These are phyloP conservation scores for Ictalurus furcatus DNA, from an alignment of 2,113 vertebrate genomes.

Conservation along the genomic window DNA sequence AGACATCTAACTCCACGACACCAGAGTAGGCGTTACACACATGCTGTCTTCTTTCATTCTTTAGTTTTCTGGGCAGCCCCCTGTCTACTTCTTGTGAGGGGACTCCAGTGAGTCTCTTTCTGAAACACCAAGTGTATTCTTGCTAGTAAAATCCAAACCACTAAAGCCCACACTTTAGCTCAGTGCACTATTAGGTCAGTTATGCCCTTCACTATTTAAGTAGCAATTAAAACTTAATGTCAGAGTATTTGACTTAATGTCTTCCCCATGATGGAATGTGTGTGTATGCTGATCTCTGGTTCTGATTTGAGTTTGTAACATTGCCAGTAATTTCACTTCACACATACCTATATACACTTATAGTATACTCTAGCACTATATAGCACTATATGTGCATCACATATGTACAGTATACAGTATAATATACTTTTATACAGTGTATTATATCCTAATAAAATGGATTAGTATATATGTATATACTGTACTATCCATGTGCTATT, in stretches of 20 bases:
- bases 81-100: constrained; percentile 5
- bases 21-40: not conserved
- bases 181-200: not conserved
- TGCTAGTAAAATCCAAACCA: constrained; percentile 31
- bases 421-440: not conserved
- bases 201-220: not conserved
- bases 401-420: not conserved
- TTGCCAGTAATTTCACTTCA: not conserved
- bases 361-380: not conserved
- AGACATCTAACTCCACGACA: not conserved
- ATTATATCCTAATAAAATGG: not conserved
- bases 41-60: constrained; percentile 25
- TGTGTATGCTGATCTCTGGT: not conserved
- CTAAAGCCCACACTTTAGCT: constrained; percentile 27
- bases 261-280: not conserved
- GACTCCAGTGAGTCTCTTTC: constrained; percentile 19
- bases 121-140: constrained; percentile 8
- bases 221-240: not conserved
- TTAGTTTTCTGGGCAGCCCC: constrained; percentile 10
- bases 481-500: not conserved
- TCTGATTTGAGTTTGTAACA: constrained; percentile 7
- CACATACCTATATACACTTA: not conserved
- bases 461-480: not conserved
- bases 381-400: not conserved
- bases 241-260: not conserved